Conservation (phyloP, 1,140 invertebrate species). For the Cydia splendana region DNA sequence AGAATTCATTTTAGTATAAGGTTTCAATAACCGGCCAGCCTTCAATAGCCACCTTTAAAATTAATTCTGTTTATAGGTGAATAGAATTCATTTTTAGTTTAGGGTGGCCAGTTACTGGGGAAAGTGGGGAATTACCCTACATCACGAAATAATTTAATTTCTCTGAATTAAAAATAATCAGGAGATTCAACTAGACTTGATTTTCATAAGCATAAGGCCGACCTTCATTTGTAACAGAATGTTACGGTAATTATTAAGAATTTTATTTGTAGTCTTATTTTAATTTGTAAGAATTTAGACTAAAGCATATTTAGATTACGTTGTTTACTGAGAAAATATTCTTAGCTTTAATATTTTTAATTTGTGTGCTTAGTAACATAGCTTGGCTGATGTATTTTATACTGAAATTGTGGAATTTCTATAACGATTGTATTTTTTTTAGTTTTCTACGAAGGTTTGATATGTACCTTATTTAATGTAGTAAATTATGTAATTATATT, state of each 20-base stretch:
- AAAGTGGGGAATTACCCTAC: no score
- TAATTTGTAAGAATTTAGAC: constrained; percentile 23
- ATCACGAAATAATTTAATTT: no score
- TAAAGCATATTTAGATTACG: background rate
- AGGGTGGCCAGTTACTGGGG: no score
- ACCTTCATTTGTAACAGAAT: background rate
- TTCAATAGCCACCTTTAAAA: no score
- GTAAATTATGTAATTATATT: background rate
- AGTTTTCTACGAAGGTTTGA: constrained; percentile 13
- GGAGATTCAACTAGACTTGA: background rate
- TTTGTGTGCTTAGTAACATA: constrained; percentile 19
- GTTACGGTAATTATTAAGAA: constrained; percentile 7
- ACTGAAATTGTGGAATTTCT: constrained; percentile 17
- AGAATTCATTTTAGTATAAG: no score
- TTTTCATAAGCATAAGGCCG: background rate
- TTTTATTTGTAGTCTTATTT: background rate
- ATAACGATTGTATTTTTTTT: constrained; percentile 14
- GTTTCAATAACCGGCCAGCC: no score
- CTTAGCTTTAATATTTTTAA: constrained; percentile 25
- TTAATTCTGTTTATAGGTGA: no score
- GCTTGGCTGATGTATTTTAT: constrained; percentile 19
- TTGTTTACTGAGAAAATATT: constrained; percentile 19
- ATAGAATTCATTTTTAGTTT: no score
- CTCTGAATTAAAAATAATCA: no score
- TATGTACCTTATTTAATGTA: constrained; percentile 24